phyloP scores from a whole-genome alignment of 2,888 invertebrate genomes.

The Drosophila gaucha region DNA sequence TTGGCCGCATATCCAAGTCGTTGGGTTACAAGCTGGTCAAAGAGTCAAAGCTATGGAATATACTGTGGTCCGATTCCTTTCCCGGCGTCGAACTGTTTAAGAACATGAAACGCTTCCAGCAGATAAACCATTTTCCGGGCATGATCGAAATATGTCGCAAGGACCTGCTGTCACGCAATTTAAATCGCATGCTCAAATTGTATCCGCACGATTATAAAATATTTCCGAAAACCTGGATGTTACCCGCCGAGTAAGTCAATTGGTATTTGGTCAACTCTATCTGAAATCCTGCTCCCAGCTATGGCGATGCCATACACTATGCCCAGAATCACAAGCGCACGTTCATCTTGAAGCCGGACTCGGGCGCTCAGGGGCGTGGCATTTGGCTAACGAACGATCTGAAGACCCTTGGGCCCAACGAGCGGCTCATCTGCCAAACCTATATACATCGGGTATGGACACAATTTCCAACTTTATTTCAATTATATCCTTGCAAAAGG shows the following conservation, averaged over 20 bases:
- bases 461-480: not conserved
- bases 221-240: conserved; percentile 97
- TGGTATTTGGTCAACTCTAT: not conserved
- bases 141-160: conserved; percentile 96
- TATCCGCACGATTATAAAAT: conserved; percentile 96
- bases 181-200: conserved; percentile 94
- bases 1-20: conserved; percentile 81
- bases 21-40: conserved; percentile 86
- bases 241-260: conserved; percentile 92
- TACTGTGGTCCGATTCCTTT: conserved; percentile 95
- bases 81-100: conserved; percentile 94
- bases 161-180: conserved; percentile 94
- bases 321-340: conserved; percentile 87
- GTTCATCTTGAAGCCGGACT: conserved; percentile 96
- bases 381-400: conserved; percentile 94
- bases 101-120: conserved; percentile 96
- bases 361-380: conserved; percentile 95
- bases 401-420: conserved; percentile 90
- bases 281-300: conserved; percentile 81
- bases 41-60: conserved; percentile 94
- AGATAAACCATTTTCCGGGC: conserved; percentile 97
- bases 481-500: no score
- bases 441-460: conserved; percentile 85
- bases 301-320: conserved; percentile 89
- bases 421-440: conserved; percentile 94